phyloP scores from a whole-genome alignment of 2,888 invertebrate species.

The Podabrus alpinus region DNA sequence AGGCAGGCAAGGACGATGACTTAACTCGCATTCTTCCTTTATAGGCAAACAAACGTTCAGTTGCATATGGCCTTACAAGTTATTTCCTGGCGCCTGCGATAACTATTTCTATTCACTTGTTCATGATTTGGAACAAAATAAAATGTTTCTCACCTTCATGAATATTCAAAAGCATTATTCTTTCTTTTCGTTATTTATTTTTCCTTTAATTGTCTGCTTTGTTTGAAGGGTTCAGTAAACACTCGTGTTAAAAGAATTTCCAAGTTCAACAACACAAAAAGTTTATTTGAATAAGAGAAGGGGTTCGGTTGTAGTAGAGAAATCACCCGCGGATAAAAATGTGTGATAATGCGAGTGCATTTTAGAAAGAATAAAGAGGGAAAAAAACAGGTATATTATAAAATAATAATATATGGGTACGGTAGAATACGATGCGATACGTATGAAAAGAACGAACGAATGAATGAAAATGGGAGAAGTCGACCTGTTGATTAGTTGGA shows the following conservation, averaged over 20 bases:
- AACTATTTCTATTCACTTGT: slow-evolving; percentile 42
- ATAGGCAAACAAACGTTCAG: slow-evolving; percentile 58
- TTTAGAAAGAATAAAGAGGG: background rate
- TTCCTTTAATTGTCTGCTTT: background rate
- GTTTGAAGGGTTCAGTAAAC: background rate
- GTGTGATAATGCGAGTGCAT: background rate
- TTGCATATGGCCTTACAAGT: slow-evolving; percentile 34
- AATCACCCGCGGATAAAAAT: background rate
- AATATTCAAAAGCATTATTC: background rate
- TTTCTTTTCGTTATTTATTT: background rate
- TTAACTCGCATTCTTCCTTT: slow-evolving; percentile 48
- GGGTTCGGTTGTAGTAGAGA: background rate
- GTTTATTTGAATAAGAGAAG: background rate
- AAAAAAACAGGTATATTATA: no score
- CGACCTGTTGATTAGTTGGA: background rate
- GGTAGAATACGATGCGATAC: no score
- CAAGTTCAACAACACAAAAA: background rate
- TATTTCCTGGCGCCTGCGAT: slow-evolving; percentile 55
- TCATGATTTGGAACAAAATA: slow-evolving; percentile 26
- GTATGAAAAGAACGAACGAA: background rate
- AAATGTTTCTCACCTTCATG: background rate
- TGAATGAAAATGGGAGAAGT: background rate
- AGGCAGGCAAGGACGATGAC: slow-evolving; percentile 59
- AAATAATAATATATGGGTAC: no score
- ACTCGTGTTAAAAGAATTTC: background rate